Base-by-base conservation (phyloP, 2,888 invertebrate species). In the Calephelis perditalis region DNA sequence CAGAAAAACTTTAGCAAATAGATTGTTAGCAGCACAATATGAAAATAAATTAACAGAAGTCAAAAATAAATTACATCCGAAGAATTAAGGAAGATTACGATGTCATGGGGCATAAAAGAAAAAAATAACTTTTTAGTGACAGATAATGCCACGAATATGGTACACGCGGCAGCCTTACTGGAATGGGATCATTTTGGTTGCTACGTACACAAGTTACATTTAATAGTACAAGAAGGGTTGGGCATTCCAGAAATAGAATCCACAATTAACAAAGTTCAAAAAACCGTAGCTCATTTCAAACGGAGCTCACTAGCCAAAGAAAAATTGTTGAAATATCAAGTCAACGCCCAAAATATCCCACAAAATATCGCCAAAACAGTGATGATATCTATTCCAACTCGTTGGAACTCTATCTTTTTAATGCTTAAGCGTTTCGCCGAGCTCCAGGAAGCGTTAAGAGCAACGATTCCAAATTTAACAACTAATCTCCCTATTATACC, bases 271-370 rank as follows among this genome's bases (percentile, higher is more conserved):
- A 58, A 58, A 58, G 49, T 47, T 6, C 58, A 60, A 60, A 60
- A 60, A 45, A 66, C 55, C 9, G 69, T 72, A 3, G 47, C 45
- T 2, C 66, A 71, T 65, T 72, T 74, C 57, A 71, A 68, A 64
- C 65, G 68, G 59, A 74, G 71, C 58, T 47, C 65, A 59, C 9
- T 44, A 47, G 54, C 71, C 59, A 58, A 69, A 44, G 59, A 67
- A 49, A 68, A 73, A 10, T 36, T 60, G 10, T 65, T 65, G 10
- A 63, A 62, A 43, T 63, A 61, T 54, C 65, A 65, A 26, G 52
- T 46, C 10, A 58, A 15, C 0, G 56, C 57, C 4, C 63, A 64
- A 61, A 56, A 37, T 12, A 40, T 56, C 4, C 7, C 56, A 12
- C 36, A 11, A 37, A 9, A 9, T 9, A 9, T 7, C 9, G 5